Percentiles rank a stretch among this genome's conserved stretches.
Conservation (phyloP, 2,888 invertebrate genomes). For the Limnephilus auricula region DNA sequence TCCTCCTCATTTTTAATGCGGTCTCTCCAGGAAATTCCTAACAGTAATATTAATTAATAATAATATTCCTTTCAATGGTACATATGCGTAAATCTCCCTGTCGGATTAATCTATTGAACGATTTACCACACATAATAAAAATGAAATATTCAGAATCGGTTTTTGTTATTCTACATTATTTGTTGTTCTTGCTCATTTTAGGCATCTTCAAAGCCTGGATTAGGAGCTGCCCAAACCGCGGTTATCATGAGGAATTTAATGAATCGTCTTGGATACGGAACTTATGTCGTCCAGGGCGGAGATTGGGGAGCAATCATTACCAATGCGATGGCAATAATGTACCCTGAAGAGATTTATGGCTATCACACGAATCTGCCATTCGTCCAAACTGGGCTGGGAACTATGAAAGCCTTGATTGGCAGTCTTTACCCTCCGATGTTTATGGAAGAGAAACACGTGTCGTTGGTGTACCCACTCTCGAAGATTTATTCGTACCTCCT, state of each 20-base stretch:
- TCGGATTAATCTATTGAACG: neutral
- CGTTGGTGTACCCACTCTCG: conserved; percentile 76
- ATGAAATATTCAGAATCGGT: neutral
- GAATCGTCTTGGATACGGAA: conserved; percentile 77
- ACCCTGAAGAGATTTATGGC: conserved; percentile 75
- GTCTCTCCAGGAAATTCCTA: too few relatives aligned
- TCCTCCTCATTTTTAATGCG: too few relatives aligned
- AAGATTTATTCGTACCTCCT: conserved; percentile 69
- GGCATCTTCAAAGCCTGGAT: conserved; percentile 72
- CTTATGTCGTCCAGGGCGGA: conserved; percentile 82
- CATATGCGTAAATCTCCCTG: too few relatives aligned
- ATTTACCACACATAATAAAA: neutral
- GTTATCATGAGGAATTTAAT: conserved; percentile 79
- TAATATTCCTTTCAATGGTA: too few relatives aligned
- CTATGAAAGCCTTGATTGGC: conserved; percentile 73
- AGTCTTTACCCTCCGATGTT: conserved; percentile 76
- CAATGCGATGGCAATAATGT: conserved; percentile 78
- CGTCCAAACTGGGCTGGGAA: conserved; percentile 68
- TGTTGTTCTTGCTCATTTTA: neutral
- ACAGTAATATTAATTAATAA: too few relatives aligned
- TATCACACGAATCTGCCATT: conserved; percentile 76
- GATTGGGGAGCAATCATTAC: conserved; percentile 85
- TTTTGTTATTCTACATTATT: neutral
- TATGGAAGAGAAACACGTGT: conserved; percentile 73
- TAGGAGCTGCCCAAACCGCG: conserved; percentile 74